Conservation (phyloP, 2,888 invertebrate species). For the Metacarcinus magister region DNA sequence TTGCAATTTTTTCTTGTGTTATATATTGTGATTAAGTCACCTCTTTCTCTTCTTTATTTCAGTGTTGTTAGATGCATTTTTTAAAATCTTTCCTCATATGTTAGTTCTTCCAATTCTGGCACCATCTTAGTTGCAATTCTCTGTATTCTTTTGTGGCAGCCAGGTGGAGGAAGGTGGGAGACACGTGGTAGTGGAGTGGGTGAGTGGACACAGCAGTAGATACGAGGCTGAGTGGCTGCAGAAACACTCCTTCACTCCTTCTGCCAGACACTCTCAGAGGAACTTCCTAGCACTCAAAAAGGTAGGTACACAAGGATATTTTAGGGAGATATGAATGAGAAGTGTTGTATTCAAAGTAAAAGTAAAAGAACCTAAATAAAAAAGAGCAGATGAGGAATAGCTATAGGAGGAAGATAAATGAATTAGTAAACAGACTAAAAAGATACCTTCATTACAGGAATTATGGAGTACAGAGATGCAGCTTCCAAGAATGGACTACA, state of each 20-base stretch:
- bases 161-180: conserved; percentile 61
- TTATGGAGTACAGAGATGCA: conserved; percentile 71
- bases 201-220: conserved; percentile 77
- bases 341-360: neutral
- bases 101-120: neutral
- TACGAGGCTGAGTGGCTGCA: conserved; percentile 76
- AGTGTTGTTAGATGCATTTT: neutral
- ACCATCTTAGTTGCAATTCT: neutral
- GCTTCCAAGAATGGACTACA: conserved; percentile 63
- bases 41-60: no score
- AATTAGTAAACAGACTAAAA: neutral
- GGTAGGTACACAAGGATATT: conserved; percentile 56
- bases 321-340: neutral
- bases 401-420: neutral
- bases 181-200: conserved; percentile 73
- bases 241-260: conserved; percentile 65
- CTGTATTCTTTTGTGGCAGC: neutral
- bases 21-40: no score
- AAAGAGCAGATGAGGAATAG: neutral
- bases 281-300: conserved; percentile 64
- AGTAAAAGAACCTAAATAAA: no score
- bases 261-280: conserved; percentile 68
- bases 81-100: neutral
- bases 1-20: no score
- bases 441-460: conserved; percentile 55